These are phyloP conservation scores for Dendroctonus valens DNA, from an alignment of 1,140 invertebrate species.

Conservation along the genomic window DNA sequence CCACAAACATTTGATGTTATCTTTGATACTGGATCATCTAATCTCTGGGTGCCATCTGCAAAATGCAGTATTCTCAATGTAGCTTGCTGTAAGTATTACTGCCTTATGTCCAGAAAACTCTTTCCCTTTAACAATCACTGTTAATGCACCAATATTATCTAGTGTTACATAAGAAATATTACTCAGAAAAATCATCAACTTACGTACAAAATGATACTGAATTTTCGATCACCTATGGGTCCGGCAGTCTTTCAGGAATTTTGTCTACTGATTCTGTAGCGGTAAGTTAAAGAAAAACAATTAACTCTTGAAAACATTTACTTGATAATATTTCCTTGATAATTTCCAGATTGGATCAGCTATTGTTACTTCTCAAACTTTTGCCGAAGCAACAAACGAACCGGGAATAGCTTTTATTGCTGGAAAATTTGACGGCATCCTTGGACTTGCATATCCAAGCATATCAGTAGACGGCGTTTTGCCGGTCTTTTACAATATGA, in stretches of 20 bases:
- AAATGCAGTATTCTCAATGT: conserved; percentile 89
- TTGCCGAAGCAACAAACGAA: conserved; percentile 94
- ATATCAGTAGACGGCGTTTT: conserved; percentile 89
- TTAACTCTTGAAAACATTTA: neutral
- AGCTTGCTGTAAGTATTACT: conserved; percentile 79
- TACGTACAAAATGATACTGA: conserved; percentile 86
- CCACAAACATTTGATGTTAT: conserved; percentile 92
- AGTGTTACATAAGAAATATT: conserved; percentile 88
- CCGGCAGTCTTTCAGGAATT: conserved; percentile 92
- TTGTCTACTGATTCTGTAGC: conserved; percentile 83
- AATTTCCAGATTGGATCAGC: conserved; percentile 67
- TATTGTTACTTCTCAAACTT: conserved; percentile 76
- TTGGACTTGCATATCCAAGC: conserved; percentile 86
- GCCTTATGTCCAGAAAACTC: neutral
- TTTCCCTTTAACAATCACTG: neutral
- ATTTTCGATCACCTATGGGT: conserved; percentile 93
- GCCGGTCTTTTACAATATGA: conserved; percentile 93
- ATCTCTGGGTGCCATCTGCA: conserved; percentile 97
- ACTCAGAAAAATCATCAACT: conserved; percentile 77
- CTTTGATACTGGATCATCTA: conserved; percentile 98
- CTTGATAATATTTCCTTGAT: neutral
- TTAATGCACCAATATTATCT: neutral
- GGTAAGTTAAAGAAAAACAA: conserved; percentile 57
- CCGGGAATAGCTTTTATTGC: conserved; percentile 89
- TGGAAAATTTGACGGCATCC: conserved; percentile 96